phyloP scores from a whole-genome alignment of 2,113 vertebrate genomes.

The Eretmochelys imbricata region DNA sequence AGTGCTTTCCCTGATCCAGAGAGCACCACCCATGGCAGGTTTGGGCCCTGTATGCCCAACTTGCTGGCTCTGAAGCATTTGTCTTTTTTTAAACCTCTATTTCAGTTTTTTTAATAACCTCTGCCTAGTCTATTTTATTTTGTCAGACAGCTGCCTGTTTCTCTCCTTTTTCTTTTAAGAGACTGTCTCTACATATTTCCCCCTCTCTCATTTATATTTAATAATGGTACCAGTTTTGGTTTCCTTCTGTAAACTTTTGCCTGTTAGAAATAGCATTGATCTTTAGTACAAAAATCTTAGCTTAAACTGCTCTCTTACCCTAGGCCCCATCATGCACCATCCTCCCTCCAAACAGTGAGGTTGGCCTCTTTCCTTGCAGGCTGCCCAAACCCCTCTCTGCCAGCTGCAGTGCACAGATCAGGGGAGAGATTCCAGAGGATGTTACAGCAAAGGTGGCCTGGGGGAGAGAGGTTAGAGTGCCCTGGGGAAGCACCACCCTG shows the following conservation, averaged over 20 bases:
- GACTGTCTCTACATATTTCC: background rate
- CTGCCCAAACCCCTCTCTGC: background rate
- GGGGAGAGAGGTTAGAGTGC: background rate
- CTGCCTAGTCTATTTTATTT: background rate
- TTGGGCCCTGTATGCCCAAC: background rate
- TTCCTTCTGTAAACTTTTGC: background rate
- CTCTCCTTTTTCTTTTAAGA: background rate
- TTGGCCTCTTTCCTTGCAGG: background rate
- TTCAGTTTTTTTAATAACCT: background rate
- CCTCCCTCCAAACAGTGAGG: background rate
- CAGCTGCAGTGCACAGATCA: background rate
- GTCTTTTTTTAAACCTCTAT: background rate
- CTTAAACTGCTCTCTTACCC: background rate
- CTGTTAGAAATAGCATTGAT: background rate
- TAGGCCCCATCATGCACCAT: background rate
- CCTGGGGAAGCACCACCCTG: background rate
- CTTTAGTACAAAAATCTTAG: background rate
- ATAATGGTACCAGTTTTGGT: background rate
- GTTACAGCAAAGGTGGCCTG: background rate
- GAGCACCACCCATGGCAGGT: background rate
- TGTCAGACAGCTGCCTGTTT: accelerated
- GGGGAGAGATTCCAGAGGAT: background rate
- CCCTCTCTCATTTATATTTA: accelerated
- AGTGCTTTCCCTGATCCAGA: background rate
- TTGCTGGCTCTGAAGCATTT: background rate